A percentile compares a stretch with the other conserved stretches of the same genome.
Conservation (phyloP, 2,888 invertebrate species). For the Stramonita haemastoma region DNA sequence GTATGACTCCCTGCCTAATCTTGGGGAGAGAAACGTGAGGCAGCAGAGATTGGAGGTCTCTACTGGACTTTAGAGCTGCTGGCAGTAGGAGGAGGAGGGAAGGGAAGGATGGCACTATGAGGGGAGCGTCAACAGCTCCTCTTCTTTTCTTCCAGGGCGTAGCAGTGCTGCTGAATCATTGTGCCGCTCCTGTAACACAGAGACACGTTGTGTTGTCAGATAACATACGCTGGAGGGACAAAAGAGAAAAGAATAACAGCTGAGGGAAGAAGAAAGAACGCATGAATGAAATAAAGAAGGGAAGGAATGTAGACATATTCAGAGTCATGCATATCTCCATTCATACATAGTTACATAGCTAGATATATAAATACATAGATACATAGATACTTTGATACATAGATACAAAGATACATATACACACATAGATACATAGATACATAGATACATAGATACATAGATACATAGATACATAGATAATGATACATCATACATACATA, state of each 20-base stretch:
- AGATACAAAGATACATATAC: neutral
- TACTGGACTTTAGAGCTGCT: too few relatives aligned
- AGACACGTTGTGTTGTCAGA: neutral
- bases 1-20: too few relatives aligned
- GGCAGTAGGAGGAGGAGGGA: too few relatives aligned
- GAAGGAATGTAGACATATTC: neutral
- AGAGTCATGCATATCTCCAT: neutral
- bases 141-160: too few relatives aligned
- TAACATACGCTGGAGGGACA: neutral
- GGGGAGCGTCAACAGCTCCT: too few relatives aligned
- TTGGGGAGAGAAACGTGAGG: too few relatives aligned
- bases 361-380: neutral
- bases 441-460: too few relatives aligned
- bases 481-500: neutral
- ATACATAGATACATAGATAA: neutral
- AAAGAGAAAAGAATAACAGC: neutral
- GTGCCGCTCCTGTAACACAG: neutral
- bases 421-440: neutral
- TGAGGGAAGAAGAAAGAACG: neutral
- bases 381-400: neutral
- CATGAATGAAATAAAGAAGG: neutral
- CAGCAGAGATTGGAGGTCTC: too few relatives aligned
- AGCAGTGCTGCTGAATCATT: neutral
- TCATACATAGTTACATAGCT: neutral
- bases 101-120: too few relatives aligned